These are phyloP conservation scores for Drosophila helvetica DNA, from an alignment of 2,888 invertebrate genomes.

Conservation along the genomic window DNA sequence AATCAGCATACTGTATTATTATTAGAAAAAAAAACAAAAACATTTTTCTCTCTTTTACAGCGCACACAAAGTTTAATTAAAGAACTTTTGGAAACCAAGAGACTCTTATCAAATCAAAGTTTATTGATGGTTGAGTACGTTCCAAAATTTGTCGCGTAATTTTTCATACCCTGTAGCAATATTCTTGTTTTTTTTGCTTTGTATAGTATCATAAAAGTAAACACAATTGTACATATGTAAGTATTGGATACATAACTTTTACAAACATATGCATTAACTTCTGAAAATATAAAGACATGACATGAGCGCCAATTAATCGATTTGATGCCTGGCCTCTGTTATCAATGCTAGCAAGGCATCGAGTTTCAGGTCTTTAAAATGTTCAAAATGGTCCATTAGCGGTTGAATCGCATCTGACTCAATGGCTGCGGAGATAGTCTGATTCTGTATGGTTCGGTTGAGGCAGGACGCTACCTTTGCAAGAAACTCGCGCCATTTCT, in stretches of 20 bases:
- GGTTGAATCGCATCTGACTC: conserved; percentile 83
- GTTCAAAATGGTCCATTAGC: conserved; percentile 83
- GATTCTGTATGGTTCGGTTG: conserved; percentile 82
- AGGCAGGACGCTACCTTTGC: conserved; percentile 81
- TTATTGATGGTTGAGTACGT: conserved; percentile 55
- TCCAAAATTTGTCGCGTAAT: conserved; percentile 37
- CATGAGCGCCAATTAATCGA: conserved; percentile 70
- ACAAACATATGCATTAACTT: conserved; percentile 42
- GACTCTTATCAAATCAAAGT: conserved; percentile 38
- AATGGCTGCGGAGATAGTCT: conserved; percentile 83
- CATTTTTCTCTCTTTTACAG: conserved; percentile 34
- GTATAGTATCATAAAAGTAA: conserved; percentile 52
- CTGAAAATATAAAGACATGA: conserved; percentile 26
- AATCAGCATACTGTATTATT: conserved; percentile 61
- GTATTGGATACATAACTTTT: conserved; percentile 59
- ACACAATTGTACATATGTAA: conserved; percentile 59
- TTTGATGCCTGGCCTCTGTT: conserved; percentile 83
- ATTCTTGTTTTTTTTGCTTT: conserved; percentile 25
- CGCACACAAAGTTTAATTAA: conserved; percentile 61
- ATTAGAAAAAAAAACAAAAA: conserved; percentile 31
- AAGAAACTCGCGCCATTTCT: conserved; percentile 82
- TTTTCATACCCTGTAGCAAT: conserved; percentile 54
- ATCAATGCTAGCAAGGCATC: conserved; percentile 83
- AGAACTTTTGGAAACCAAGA: conserved; percentile 38
- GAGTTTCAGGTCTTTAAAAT: conserved; percentile 83